These are phyloP conservation scores for Aurelia aurita complex sp. Pacific DNA, from an alignment of 30 jellyfish, hydroid and myxozoan species.

Conservation along the genomic window DNA sequence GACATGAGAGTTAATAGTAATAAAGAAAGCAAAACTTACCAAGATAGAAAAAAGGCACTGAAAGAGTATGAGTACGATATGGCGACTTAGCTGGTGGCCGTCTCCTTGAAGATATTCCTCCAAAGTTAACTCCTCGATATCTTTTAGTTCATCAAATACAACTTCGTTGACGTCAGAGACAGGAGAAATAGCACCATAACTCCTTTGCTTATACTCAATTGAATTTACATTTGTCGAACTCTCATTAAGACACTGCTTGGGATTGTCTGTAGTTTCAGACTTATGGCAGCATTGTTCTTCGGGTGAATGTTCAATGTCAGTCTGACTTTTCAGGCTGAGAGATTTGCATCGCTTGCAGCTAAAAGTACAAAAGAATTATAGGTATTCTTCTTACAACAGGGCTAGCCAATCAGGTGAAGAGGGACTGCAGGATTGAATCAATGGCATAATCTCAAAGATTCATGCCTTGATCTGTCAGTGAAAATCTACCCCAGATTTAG, in stretches of 20 bases:
- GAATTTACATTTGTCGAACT: no score
- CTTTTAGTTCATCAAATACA: conserved; percentile 36
- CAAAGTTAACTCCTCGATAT: conserved; percentile 51
- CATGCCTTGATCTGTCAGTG: no score
- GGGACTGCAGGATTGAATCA: background rate
- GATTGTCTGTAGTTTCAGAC: background rate
- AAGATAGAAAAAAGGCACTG: conserved; percentile 51
- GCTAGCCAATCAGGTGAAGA: background rate
- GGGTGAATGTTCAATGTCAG: conserved; percentile 27
- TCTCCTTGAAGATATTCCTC: conserved; percentile 67
- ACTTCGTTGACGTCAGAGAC: no score
- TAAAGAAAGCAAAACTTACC: conserved; percentile 32
- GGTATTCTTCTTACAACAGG: background rate
- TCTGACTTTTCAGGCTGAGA: conserved; percentile 6
- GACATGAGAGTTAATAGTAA: no score
- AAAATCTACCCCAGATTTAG: no score
- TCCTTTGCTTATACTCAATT: no score
- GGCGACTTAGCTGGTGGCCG: conserved; percentile 74
- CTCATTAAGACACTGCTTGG: background rate
- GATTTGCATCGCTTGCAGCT: conserved; percentile 49
- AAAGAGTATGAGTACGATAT: conserved; percentile 63
- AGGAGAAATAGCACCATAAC: no score
- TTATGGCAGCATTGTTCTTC: no score
- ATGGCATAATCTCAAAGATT: no score
- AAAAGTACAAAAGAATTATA: background rate